Conservation (phyloP, 2,888 invertebrate species). For the Folsomia candida region DNA sequence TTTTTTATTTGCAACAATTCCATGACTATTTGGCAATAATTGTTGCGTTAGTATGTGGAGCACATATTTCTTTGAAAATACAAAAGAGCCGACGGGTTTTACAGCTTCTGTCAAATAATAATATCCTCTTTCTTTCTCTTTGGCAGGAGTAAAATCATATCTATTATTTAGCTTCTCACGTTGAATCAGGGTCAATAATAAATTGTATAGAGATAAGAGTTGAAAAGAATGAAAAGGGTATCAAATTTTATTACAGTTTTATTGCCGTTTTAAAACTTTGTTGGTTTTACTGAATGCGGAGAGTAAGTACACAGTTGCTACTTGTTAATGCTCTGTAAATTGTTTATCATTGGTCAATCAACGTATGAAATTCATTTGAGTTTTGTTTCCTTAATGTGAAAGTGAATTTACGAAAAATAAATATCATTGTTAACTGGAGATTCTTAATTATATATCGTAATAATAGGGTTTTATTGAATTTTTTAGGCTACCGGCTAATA, state of each 20-base stretch:
- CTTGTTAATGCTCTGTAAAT: too few relatives aligned
- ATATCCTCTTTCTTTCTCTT: neutral
- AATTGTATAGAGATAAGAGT: neutral
- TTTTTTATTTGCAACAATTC: neutral
- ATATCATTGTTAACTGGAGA: too few relatives aligned
- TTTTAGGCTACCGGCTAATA: too few relatives aligned
- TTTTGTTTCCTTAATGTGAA: too few relatives aligned
- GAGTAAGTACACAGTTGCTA: neutral
- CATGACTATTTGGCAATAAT: neutral
- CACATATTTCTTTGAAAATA: neutral
- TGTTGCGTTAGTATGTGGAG: neutral
- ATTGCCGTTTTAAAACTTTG: constrained; percentile 10
- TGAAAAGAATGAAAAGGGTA: neutral
- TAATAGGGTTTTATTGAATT: too few relatives aligned
- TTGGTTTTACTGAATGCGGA: constrained; percentile 11
- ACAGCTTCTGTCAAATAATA: neutral
- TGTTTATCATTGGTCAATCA: too few relatives aligned
- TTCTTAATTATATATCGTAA: too few relatives aligned
- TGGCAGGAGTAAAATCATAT: neutral
- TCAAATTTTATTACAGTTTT: constrained; percentile 8
- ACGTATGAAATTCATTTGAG: too few relatives aligned
- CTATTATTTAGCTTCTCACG: neutral
- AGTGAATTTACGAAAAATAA: too few relatives aligned
- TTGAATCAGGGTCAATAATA: neutral
- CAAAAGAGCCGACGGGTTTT: neutral